phyloP scores from a whole-genome alignment of 1,140 invertebrate genomes.

The Panonychus citri region DNA sequence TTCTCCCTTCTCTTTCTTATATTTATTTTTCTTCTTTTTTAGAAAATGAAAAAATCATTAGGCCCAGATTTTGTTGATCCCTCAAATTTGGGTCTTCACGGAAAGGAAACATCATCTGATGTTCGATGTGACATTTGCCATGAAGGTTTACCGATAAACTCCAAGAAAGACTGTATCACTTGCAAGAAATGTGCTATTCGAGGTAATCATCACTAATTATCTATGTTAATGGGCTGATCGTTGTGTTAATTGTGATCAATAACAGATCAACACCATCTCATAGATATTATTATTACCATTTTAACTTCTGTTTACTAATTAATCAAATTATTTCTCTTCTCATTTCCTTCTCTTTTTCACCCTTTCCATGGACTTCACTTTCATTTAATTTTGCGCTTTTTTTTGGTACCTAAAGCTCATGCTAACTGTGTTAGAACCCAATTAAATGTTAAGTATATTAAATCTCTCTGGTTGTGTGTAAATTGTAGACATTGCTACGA shows the following conservation, averaged over 20 bases:
- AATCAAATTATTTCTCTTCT: too few relatives aligned
- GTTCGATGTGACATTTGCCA: constrained; percentile 3
- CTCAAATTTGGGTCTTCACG: constrained; percentile 2
- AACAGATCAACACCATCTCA: too few relatives aligned
- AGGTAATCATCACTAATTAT: not conserved
- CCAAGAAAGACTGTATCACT: not conserved
- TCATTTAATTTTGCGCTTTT: too few relatives aligned
- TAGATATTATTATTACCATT: too few relatives aligned
- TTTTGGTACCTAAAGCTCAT: not conserved
- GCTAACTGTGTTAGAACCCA: not conserved
- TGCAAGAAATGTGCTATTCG: not conserved
- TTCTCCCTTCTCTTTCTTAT: not conserved
- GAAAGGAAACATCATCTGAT: not conserved
- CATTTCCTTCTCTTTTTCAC: too few relatives aligned
- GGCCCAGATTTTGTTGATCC: constrained; percentile 9
- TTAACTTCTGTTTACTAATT: too few relatives aligned
- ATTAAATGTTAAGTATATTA: not conserved
- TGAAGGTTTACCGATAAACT: not conserved
- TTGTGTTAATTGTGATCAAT: too few relatives aligned
- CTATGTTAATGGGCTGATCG: too few relatives aligned
- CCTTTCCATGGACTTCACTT: too few relatives aligned
- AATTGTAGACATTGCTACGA: not conserved
- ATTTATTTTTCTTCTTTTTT: not conserved
- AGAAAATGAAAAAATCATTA: constrained; percentile 10
- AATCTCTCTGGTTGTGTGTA: not conserved